Evolutionary conservation across 2,888 invertebrate species (phyloP), one percentile per base, ranked within the genome.

Genomic region (Stenodera caucasica): DNA sequence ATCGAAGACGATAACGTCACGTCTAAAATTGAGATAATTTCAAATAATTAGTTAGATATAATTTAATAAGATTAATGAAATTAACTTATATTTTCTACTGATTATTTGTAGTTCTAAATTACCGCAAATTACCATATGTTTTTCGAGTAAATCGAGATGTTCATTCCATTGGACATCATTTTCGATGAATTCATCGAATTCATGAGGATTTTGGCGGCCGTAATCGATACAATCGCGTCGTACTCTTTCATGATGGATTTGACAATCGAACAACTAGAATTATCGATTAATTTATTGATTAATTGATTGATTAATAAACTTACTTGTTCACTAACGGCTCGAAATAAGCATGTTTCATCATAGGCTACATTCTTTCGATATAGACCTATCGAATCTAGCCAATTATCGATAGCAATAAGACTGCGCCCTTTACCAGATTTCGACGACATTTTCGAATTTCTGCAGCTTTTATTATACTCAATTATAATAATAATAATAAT

Each of bases 361-460:
- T 90, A 88, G 56, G 95, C 93, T 15, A 91, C 90, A 74, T 92
- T 91, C 83, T 96, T 96, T 70, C 95, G 85, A 78, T 91, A 94
- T 75, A 89, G 89, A 40, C 91, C 91, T 77, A 90, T 85, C 67
- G 86, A 85, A 71, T 91, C 91, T 70, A 95, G 81, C 88, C 90
- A 93, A 72, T 89, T 87, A 78, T 94, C 94, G 55, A 86, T 79
- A 2, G 81, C 72, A 23, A 77, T 77, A 2, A 77, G 77, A 69
- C 77, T 79, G 60, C 72, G 71, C 4, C 77, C 77, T 62, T 78
- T 80, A 60, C 73, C 74, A 11, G 67, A 64, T 23, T 66, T 66
- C 63, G 72, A 75, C 23, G 67, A 58, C 40, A 67, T 61, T 14
- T 14, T 60, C 14, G 49, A 35, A 54, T 37, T 3, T 26, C 26